Conservation (phyloP, 1,140 invertebrate genomes). For the Leptestheria dahalacensis region DNA sequence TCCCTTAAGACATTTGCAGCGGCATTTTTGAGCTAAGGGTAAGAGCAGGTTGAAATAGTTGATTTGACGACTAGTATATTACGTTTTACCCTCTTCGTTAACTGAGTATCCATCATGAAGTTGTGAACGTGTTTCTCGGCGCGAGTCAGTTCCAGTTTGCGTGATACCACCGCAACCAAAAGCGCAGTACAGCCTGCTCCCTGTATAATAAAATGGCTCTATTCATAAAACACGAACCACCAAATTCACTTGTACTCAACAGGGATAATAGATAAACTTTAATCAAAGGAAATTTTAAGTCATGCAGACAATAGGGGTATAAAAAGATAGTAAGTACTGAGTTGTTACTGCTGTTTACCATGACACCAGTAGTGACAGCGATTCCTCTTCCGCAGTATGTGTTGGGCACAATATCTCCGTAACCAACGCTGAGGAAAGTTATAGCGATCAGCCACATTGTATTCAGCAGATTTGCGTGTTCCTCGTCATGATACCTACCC, state of each 20-base stretch:
- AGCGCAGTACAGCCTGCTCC: slow-evolving; percentile 97
- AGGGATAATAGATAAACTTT: no score
- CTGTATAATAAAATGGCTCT: no score
- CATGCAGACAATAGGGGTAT: no score
- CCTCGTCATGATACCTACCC: slow-evolving; percentile 62
- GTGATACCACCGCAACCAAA: slow-evolving; percentile 94
- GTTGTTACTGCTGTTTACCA: no score
- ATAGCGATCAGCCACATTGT: slow-evolving; percentile 86
- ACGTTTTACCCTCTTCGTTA: slow-evolving; percentile 90
- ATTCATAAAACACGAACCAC: no score
- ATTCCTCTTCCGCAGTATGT: slow-evolving; percentile 84
- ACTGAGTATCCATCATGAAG: slow-evolving; percentile 99
- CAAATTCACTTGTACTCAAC: no score
- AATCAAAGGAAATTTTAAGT: no score
- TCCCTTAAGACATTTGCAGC: slow-evolving; percentile 98
- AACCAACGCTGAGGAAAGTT: slow-evolving; percentile 66
- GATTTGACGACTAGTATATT: no score
- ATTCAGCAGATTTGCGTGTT: slow-evolving; percentile 79
- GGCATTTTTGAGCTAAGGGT: slow-evolving; percentile 96
- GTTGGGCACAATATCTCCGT: slow-evolving; percentile 82
- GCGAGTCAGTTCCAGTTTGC: slow-evolving; percentile 95
- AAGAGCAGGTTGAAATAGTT: no score
- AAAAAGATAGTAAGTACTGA: no score
- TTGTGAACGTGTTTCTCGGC: slow-evolving; percentile 99
- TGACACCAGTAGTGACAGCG: slow-evolving; percentile 77